Percentiles rank a stretch among this genome's conserved stretches.
Evolutionary conservation across 2,888 invertebrate species (phyloP).

Genomic region (Phortica okadai): DNA sequence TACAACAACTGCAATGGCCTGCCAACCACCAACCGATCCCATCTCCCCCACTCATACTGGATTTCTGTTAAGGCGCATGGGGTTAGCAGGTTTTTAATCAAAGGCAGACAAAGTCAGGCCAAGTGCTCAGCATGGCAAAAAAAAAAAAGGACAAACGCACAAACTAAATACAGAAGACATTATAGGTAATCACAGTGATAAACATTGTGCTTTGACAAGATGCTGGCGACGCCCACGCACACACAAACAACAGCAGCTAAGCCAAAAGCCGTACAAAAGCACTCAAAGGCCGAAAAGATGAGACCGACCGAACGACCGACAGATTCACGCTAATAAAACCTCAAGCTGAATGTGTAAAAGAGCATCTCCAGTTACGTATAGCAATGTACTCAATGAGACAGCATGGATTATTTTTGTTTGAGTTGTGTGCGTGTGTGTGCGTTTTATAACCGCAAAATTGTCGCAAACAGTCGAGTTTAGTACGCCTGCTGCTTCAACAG

Average conservation of each 20-base stretch:
- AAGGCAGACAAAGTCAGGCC: not conserved
- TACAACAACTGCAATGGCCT: not conserved
- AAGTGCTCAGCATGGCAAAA: not conserved
- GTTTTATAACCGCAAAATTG: slow-evolving; percentile 27
- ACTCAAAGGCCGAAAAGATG: slow-evolving; percentile 22
- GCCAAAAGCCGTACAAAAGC: not conserved
- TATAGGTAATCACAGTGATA: slow-evolving; percentile 38
- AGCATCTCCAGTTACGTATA: not conserved
- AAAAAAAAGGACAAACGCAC: slow-evolving; percentile 11
- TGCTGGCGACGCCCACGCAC: slow-evolving; percentile 5
- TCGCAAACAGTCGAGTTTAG: slow-evolving; percentile 10
- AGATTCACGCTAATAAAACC: slow-evolving; percentile 24
- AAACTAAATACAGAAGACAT: slow-evolving; percentile 26
- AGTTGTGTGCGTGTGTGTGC: not conserved
- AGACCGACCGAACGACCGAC: not conserved
- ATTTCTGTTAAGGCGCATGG: not conserved
- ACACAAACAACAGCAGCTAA: not conserved
- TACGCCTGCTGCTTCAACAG: not conserved
- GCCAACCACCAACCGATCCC: not conserved
- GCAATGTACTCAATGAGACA: not conserved
- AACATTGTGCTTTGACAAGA: slow-evolving; percentile 32
- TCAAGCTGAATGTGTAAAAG: not conserved
- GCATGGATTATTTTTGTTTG: too few species aligned
- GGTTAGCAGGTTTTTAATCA: slow-evolving; percentile 22
- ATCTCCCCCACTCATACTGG: not conserved